Evolutionary conservation across 2,888 invertebrate species (phyloP).

Genomic region (Heliconius ethilla): DNA sequence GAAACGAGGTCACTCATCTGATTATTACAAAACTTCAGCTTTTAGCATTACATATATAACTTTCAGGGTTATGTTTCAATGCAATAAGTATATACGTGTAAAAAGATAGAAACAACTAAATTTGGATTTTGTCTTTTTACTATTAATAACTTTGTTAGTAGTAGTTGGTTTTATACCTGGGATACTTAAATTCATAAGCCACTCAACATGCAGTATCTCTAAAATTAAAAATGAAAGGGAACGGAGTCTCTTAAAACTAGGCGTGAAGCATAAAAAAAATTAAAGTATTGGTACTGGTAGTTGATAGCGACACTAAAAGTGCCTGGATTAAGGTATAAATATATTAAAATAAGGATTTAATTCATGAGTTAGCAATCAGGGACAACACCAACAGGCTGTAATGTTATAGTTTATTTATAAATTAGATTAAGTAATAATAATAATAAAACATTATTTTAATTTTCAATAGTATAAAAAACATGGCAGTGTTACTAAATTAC

Average conservation of each 20-base stretch:
- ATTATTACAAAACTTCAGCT: conserved; percentile 33
- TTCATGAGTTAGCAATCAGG: no score
- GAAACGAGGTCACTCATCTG: conserved; percentile 31
- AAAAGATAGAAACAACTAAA: no score
- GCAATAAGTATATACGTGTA: neutral
- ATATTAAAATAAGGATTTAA: no score
- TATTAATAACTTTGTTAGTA: neutral
- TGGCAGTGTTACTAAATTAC: conserved; percentile 6
- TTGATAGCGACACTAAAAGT: no score
- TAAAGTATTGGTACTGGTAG: no score
- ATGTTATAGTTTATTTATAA: no score
- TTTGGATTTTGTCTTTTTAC: neutral
- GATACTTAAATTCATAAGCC: no score
- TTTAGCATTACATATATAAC: conserved; percentile 23
- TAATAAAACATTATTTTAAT: neutral
- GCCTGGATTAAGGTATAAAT: no score
- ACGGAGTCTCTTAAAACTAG: neutral
- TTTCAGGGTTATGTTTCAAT: conserved; percentile 38
- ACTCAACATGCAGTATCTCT: neutral
- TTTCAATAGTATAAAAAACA: neutral
- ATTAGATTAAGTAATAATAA: no score
- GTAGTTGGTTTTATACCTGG: no score
- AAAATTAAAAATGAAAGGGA: neutral
- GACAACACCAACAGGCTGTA: no score
- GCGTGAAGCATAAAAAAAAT: no score